Conservation (phyloP, 1,140 invertebrate species). For the Drosophila ercepeae region DNA sequence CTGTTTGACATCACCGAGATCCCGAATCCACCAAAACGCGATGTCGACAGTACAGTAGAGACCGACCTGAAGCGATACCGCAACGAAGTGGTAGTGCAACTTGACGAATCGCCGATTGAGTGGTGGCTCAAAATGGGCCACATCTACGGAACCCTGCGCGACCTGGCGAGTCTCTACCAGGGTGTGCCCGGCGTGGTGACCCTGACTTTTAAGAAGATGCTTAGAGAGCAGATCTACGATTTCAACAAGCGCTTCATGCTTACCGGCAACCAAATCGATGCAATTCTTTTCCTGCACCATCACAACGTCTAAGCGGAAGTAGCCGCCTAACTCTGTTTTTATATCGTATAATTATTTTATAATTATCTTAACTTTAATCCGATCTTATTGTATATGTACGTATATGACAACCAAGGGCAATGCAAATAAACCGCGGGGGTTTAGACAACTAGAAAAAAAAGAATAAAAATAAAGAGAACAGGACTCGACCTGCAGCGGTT, state of each 20-base stretch:
- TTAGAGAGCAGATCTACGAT: constrained; percentile 75
- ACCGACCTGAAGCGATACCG: constrained; percentile 76
- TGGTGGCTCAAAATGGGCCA: constrained; percentile 78
- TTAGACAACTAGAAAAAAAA: constrained; percentile 1
- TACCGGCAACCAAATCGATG: constrained; percentile 72
- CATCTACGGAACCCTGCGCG: constrained; percentile 71
- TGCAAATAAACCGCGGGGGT: background rate
- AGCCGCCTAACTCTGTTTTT: constrained; percentile 21
- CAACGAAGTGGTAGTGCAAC: constrained; percentile 69
- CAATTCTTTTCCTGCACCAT: constrained; percentile 75
- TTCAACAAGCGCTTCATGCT: constrained; percentile 74
- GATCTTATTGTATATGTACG: constrained; percentile 24
- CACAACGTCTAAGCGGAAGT: constrained; percentile 39
- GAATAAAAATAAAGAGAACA: background rate
- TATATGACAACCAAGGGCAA: constrained; percentile 22
- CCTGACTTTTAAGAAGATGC: constrained; percentile 70
- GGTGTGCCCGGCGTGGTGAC: constrained; percentile 78
- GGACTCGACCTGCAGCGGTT: background rate
- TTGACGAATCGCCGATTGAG: constrained; percentile 74
- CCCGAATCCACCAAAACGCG: constrained; percentile 40
- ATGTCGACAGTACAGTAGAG: constrained; percentile 65
- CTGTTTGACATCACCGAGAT: constrained; percentile 76
- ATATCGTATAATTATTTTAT: constrained; percentile 23
- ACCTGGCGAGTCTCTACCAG: constrained; percentile 68
- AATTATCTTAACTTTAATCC: constrained; percentile 19